Base-by-base conservation (phyloP, 1,140 invertebrate species). In the Ceratina australensis region DNA sequence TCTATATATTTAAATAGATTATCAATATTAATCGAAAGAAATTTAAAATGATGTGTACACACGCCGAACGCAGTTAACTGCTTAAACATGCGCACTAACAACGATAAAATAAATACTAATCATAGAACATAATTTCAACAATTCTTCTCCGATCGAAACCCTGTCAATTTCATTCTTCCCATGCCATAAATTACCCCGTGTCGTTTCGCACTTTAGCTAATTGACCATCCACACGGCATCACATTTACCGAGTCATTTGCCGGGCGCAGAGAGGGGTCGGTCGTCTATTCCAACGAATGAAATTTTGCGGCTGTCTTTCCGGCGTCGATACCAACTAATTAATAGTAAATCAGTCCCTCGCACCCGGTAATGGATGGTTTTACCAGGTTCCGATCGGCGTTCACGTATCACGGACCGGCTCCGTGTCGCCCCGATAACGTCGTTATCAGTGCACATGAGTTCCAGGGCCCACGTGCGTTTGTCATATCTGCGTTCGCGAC, bases 401-500 rank as follows among this genome's bases (percentile, higher is more conserved):
- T 69, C 78, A 5, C 33, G 65, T 71, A 77, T 77, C 76, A 77
- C 78, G 57, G 73, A 47, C 52, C 57, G 64, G 73, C 72, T 71
- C 61, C 57, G 71, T n/a, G 78, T 77, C 78, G 73, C n/a, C 15
- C 66, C 65, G 78, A 80, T 80, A 80, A 80, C 78, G 78, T 76
- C 73, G 78, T 77, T 80, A 77, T 80, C 78, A 68, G 78, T 42
- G 78, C 78, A 69, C 75, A 79, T 69, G 73, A 59, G 73, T 76
- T 76, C 26, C 78, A 67, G 65, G 78, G 22, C 42, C 72, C 78
- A 76, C 66, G 63, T 80, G 78, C 60, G 73, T 80, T 80, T 80
- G 78, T 80, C 78, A 80, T 76, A 76, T 76, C 72, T 42, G 61
- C 64, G 69, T 49, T 47, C 75, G 68, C 52, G 68, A 78, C 64